Conservation (phyloP, 2,888 invertebrate genomes). For the Oligia latruncula region DNA sequence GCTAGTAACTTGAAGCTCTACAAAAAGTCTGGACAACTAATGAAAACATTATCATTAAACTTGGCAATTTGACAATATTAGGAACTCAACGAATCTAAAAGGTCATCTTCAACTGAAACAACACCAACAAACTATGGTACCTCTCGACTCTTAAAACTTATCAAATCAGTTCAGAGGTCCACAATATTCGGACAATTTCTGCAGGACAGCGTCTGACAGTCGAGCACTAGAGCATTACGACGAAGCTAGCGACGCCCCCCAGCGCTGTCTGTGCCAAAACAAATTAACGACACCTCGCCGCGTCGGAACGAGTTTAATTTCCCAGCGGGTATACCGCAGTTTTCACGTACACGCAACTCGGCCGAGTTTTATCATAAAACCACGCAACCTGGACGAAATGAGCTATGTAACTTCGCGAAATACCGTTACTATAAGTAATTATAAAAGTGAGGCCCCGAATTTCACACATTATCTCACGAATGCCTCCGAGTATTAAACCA, state of each 20-base stretch:
- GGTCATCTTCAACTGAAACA: slow-evolving; percentile 8
- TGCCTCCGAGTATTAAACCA: slow-evolving; percentile 27
- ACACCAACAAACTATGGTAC: not conserved
- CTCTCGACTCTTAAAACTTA: slow-evolving; percentile 28
- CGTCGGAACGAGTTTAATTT: slow-evolving; percentile 84
- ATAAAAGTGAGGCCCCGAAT: slow-evolving; percentile 54
- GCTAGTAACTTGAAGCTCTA: not conserved
- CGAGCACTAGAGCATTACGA: slow-evolving; percentile 60
- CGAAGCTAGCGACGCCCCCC: slow-evolving; percentile 62
- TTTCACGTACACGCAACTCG: slow-evolving; percentile 73
- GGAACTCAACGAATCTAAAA: slow-evolving; percentile 6
- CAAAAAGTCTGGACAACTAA: not conserved
- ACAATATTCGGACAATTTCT: slow-evolving; percentile 64
- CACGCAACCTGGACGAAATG: slow-evolving; percentile 65
- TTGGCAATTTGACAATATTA: not conserved
- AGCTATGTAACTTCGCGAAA: slow-evolving; percentile 67
- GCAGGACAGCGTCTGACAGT: slow-evolving; percentile 59
- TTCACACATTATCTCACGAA: slow-evolving; percentile 53
- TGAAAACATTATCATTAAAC: slow-evolving; percentile 31
- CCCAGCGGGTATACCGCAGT: slow-evolving; percentile 82
- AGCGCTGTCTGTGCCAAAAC: slow-evolving; percentile 77
- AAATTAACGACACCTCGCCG: slow-evolving; percentile 83
- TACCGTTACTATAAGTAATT: slow-evolving; percentile 63
- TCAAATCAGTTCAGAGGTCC: slow-evolving; percentile 53
- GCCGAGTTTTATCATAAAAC: slow-evolving; percentile 73